These are phyloP conservation scores for Styela plicata DNA, from an alignment of 23 tunicate species.

Conservation along the genomic window DNA sequence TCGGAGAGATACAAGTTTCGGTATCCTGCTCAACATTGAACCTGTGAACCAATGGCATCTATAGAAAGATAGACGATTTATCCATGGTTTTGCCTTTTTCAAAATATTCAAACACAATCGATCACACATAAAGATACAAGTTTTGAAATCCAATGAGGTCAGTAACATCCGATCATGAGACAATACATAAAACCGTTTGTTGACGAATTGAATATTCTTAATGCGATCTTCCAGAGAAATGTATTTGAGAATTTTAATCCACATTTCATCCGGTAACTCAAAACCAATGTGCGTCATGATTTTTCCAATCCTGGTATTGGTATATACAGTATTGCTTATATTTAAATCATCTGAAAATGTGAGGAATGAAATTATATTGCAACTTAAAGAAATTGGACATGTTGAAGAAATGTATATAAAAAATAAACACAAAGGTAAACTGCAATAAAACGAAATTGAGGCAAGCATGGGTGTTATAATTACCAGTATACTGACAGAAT, in stretches of 20 bases:
- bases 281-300: neutral
- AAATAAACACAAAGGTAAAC: no score
- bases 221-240: neutral
- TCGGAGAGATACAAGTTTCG: neutral
- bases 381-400: no score
- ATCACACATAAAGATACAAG: neutral
- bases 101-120: neutral
- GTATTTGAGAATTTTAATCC: neutral
- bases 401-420: no score
- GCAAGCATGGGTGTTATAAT: no score
- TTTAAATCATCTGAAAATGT: no score
- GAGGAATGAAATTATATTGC: no score
- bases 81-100: neutral
- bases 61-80: neutral
- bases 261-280: neutral
- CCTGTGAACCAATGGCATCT: neutral
- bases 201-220: neutral
- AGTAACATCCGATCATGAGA: neutral
- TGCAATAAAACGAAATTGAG: no score
- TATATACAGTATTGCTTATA: no score
- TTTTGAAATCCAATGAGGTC: neutral
- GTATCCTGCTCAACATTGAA: neutral
- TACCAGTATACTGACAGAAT: no score
- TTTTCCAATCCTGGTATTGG: no score
- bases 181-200: neutral